Percentiles rank a stretch among this genome's conserved stretches.
phyloP scores from a whole-genome alignment of 2,113 vertebrate genomes.

The Marmota flaviventris region DNA sequence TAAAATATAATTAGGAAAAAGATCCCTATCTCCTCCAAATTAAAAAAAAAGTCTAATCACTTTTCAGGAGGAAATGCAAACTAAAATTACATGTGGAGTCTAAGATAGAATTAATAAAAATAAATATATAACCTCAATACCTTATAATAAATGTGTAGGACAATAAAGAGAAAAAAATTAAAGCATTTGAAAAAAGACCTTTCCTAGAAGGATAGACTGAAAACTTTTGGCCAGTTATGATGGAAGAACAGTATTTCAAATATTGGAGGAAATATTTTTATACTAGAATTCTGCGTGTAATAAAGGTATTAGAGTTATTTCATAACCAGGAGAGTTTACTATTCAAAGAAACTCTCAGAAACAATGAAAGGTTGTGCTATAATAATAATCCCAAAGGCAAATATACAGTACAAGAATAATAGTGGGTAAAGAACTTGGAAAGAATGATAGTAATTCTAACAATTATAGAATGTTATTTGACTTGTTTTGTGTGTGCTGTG shows the following conservation, averaged over 20 bases:
- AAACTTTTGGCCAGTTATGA: not conserved
- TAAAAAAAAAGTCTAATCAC: not conserved
- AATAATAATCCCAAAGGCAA: not conserved
- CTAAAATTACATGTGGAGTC: not conserved
- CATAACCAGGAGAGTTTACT: slow-evolving; percentile 19
- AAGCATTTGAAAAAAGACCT: slow-evolving; percentile 21
- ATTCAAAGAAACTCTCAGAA: slow-evolving; percentile 37
- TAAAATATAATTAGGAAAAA: slow-evolving; percentile 1
- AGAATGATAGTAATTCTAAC: slow-evolving; percentile 21
- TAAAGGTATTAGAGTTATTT: slow-evolving; percentile 17
- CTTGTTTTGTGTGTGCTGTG: not conserved
- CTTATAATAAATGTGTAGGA: slow-evolving; percentile 22
- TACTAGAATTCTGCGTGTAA: slow-evolving; percentile 2
- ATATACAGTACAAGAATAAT: not conserved
- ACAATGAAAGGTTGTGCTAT: not conserved
- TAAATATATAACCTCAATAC: not conserved
- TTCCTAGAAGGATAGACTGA: not conserved
- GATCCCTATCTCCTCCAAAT: not conserved
- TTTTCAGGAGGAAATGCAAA: slow-evolving; percentile 35
- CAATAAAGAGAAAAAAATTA: slow-evolving; percentile 35
- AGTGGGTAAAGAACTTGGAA: not conserved
- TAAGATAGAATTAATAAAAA: slow-evolving; percentile 10
- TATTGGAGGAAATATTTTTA: slow-evolving; percentile 1
- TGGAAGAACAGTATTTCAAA: slow-evolving; percentile 17
- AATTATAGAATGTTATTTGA: not conserved